Base-by-base conservation (phyloP, 2,888 invertebrate species). In the Pomacea canaliculata region DNA sequence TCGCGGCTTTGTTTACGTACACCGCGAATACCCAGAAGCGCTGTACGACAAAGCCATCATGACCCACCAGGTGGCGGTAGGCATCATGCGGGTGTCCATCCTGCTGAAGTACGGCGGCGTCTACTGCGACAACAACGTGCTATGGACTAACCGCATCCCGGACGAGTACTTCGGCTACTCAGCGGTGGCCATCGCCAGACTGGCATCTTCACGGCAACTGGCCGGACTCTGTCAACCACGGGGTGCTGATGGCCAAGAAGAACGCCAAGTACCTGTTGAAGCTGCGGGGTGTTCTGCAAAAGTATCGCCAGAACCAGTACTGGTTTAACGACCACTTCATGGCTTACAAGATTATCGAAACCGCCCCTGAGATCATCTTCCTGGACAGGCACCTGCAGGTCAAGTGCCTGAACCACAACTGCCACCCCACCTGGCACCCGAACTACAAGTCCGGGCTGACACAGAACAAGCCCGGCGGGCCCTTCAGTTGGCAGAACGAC, bases 101-200 rank as follows among this genome's bases (percentile, higher is more conserved):
- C 77, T 82, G 16, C 79, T 82, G 18, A 82, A 82, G 71, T 82
- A 82, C 73, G 82, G 82, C 18, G 82, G 82, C n/a, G 76, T 82
- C 10, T 82, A 80, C 73, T 78, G 77, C 63, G 80, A 82, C 71
- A 70, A 68, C 65, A 77, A 78, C 13, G 79, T 81, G 48, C 79
- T 82, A 23, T 82, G 82, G 82, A 82, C 82, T 5, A 73, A 67
- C n/a, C 23, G 63, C 23, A 82, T 82, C 46, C 80, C 80, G 5
- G 81, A 82, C 13, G 51, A 68, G 27, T 71, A 70, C 67, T 82
- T 81, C 69, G 71, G 77, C 16, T 82, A 75, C 66, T 79, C 80
- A 7, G 78, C 79, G 12, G 77, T 82, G 49, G 80, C 78, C 78
- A 13, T 79, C 82, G 46, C 82, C 82, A 2, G 80, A 80, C 71